These are phyloP conservation scores for Corynorhinus townsendii DNA, from an alignment of 2,113 vertebrate species.

Conservation along the genomic window DNA sequence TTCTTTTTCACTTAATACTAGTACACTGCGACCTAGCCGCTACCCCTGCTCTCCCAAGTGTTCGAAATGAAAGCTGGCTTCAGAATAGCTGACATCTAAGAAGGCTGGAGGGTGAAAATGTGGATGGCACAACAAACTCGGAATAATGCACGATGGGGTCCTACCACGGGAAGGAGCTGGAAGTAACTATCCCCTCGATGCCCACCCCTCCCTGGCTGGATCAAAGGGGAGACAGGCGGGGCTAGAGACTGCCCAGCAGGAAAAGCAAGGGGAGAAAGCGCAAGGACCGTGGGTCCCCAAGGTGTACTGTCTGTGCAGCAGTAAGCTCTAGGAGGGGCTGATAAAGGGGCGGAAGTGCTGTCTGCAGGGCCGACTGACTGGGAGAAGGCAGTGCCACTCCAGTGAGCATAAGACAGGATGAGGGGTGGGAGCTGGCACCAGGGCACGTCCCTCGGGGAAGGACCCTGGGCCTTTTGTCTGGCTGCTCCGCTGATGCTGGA, in stretches of 20 bases:
- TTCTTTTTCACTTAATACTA: constrained; percentile 28
- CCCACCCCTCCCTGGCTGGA: not conserved
- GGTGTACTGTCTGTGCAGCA: not conserved
- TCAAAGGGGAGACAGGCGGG: not conserved
- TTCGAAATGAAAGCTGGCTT: constrained; percentile 19
- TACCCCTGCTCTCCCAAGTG: not conserved
- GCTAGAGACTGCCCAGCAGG: not conserved
- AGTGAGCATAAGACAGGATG: not conserved
- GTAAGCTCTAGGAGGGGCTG: not conserved
- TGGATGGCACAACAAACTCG: not conserved
- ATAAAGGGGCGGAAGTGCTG: too few species aligned
- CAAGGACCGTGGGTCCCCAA: not conserved
- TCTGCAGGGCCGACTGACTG: not conserved
- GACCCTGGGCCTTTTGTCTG: not conserved
- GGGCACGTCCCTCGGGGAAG: not conserved
- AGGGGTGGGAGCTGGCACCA: not conserved
- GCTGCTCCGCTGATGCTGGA: not conserved
- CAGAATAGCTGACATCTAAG: not conserved
- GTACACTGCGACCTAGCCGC: not conserved
- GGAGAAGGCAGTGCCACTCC: too few species aligned
- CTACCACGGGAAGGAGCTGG: not conserved
- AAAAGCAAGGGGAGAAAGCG: not conserved
- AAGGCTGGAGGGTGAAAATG: not conserved
- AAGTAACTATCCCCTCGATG: not conserved
- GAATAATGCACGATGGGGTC: not conserved